Evolutionary conservation across 2,113 vertebrate species (phyloP), one percentile per base, ranked within the genome.

Genomic region (Theristicus caerulescens): DNA sequence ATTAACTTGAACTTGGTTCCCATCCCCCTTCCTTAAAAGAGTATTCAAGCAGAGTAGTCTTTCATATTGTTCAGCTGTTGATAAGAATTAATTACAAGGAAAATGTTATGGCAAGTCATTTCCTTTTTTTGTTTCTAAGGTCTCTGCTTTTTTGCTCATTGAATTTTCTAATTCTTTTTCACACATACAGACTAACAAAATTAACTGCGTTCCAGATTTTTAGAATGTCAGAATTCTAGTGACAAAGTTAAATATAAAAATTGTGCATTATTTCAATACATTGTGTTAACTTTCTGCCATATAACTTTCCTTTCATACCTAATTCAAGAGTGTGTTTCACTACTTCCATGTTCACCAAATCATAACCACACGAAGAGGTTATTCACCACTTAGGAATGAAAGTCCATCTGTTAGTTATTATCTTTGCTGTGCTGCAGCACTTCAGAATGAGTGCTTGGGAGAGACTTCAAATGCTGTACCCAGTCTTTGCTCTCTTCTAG

Each of bases 321-420:
- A 82, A 82, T 81, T 90, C 76, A 81, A 76, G 58, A 92, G 77
- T 79, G 58, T 78, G 62, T 96, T 95, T 97, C 65, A 46, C 69
- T 96, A n/a, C 89, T 97, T 97, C 95, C 49, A 71, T 84, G 69
- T 93, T 97, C 97, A 96, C 96, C 97, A 96, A 91, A 96, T 97
- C 94, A 93, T 96, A 96, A 97, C 97, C 97, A 96, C 96, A 95
- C 82, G 4, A 85, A 92, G 88, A 82, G 74, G 57, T 97, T 98
- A 95, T 96, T 98, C 97, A 98, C 74, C 81, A 91, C 95, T 97
- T 93, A 90, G 97, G 97, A 98, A 98, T 98, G 97, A 97, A 95
- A 91, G 95, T 90, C 95, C 97, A 97, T 97, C 96, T 98, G 97
- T 92, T 97, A 96, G 93, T 94, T 97, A 97, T 98, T 98, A 97